Percentiles rank a stretch among this genome's conserved stretches.
Conservation (phyloP, 2,113 vertebrate genomes). For the Daubentonia madagascariensis region DNA sequence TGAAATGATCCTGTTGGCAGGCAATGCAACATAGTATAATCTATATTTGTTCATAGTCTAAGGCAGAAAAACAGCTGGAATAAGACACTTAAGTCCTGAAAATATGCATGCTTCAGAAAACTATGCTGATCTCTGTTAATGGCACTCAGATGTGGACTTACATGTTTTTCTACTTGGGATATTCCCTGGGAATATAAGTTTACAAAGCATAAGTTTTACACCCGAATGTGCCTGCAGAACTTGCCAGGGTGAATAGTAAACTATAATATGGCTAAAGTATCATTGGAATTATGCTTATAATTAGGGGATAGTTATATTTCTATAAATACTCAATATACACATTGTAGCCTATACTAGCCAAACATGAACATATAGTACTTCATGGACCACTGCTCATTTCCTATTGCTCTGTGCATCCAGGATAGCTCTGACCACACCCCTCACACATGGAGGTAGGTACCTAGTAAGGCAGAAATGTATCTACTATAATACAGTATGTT, state of each 20-base stretch:
- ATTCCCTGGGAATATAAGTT: conserved; percentile 22
- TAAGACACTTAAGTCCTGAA: conserved; percentile 50
- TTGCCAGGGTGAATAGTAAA: not conserved
- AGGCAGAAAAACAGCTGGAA: conserved; percentile 52
- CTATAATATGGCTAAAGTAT: not conserved
- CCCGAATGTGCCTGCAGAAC: not conserved
- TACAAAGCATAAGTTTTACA: conserved; percentile 6
- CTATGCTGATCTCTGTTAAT: conserved; percentile 49
- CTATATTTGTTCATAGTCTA: conserved; percentile 54
- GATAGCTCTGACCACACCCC: not conserved
- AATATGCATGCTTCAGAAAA: conserved; percentile 46
- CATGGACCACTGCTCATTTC: not conserved
- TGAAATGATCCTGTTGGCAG: conserved; percentile 59
- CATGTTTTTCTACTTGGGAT: not conserved
- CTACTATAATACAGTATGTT: not conserved
- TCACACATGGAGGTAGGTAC: not conserved
- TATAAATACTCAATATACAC: not conserved
- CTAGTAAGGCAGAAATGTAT: not conserved
- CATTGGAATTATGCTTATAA: not conserved
- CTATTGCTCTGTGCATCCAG: not conserved
- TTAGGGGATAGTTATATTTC: not conserved
- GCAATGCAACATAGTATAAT: not conserved
- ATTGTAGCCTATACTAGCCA: not conserved
- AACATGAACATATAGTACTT: not conserved
- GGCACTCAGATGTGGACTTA: conserved; percentile 51